Conservation (phyloP, 2,113 vertebrate species). For the Pygoscelis antarcticus region DNA sequence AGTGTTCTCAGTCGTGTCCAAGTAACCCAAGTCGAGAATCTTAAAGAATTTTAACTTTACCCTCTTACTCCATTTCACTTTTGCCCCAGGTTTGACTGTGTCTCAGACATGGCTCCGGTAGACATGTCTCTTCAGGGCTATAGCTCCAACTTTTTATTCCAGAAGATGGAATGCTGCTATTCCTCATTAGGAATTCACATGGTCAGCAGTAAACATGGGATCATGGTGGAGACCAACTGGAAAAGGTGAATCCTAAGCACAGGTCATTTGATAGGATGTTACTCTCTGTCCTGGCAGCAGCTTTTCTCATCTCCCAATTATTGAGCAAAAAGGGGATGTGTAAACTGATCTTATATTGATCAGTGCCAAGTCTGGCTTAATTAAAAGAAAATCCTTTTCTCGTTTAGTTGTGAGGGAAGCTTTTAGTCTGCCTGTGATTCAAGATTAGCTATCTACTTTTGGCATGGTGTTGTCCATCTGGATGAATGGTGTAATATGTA, state of each 20-base stretch:
- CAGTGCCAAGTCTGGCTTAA: neutral
- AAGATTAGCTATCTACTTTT: neutral
- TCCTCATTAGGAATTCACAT: neutral
- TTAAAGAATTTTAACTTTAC: neutral
- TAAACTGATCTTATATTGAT: neutral
- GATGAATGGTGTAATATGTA: neutral
- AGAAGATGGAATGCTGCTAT: neutral
- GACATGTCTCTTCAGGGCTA: neutral
- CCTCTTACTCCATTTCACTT: neutral
- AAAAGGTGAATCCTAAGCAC: neutral
- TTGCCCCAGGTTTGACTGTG: neutral
- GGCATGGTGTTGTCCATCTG: neutral
- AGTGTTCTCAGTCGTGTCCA: neutral
- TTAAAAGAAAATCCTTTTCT: neutral
- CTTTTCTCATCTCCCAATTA: neutral
- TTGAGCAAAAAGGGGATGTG: neutral
- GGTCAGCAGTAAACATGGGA: neutral
- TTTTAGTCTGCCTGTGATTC: neutral
- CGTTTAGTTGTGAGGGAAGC: neutral
- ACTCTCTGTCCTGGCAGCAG: neutral
- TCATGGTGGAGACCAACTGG: neutral
- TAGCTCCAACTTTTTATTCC: neutral
- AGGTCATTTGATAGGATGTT: neutral
- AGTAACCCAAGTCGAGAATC: neutral
- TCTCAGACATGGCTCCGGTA: neutral